phyloP scores from a whole-genome alignment of 2,888 invertebrate species.

The Nudaria mundana region DNA sequence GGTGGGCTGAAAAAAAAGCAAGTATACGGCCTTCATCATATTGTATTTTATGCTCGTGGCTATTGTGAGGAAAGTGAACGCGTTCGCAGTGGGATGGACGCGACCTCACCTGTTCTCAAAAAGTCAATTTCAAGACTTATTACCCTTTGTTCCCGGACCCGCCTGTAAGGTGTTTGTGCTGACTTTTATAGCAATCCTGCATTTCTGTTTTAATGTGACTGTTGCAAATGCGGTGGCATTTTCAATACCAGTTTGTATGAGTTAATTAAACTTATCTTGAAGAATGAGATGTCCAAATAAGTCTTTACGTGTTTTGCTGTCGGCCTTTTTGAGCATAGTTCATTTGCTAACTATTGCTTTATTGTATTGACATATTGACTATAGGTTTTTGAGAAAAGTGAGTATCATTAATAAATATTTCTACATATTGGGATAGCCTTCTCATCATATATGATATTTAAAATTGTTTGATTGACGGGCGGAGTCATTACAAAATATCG shows the following conservation, averaged over 20 bases:
- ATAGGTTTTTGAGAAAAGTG: too few species aligned
- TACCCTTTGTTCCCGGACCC: conserved; percentile 68
- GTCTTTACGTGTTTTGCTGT: conserved; percentile 7
- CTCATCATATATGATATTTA: too few species aligned
- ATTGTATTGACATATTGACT: too few species aligned
- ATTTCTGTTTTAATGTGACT: conserved; percentile 50
- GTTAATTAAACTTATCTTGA: conserved; percentile 20
- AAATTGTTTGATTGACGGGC: too few species aligned
- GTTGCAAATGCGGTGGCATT: conserved; percentile 47
- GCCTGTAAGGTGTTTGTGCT: conserved; percentile 46
- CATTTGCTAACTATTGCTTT: too few species aligned
- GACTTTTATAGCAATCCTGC: conserved; percentile 57
- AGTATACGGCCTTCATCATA: conserved; percentile 55
- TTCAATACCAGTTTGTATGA: conserved; percentile 37
- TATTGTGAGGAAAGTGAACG: conserved; percentile 61
- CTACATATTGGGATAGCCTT: too few species aligned
- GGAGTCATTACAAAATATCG: too few species aligned
- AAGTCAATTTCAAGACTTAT: conserved; percentile 67
- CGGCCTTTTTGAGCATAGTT: too few species aligned
- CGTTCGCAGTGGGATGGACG: conserved; percentile 51
- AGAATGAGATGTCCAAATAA: conserved; percentile 7
- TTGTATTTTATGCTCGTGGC: conserved; percentile 50
- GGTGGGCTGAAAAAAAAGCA: conserved; percentile 64
- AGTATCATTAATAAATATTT: too few species aligned
- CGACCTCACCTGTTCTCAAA: conserved; percentile 68